A percentile compares a stretch with the other conserved stretches of the same genome.
Evolutionary conservation across 2,797 vertebrate species (phyloP).

Genomic region (Takifugu ocellatus): DNA sequence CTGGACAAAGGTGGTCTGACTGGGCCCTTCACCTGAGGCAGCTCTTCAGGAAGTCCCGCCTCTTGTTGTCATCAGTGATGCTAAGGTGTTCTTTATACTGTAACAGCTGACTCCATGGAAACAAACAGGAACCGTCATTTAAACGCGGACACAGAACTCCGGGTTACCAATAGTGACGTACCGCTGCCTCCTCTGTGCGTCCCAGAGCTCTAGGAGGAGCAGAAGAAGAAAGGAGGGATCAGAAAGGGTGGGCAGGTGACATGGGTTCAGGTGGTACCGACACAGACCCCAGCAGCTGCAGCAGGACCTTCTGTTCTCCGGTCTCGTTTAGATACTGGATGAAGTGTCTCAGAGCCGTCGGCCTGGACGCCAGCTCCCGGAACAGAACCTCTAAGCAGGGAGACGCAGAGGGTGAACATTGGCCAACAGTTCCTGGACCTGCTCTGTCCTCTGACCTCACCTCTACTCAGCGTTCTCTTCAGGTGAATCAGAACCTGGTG

Average conservation of each 20-base stretch:
- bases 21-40: constrained; percentile 82
- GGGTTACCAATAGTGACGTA: constrained; percentile 63
- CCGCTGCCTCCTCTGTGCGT: constrained; percentile 88
- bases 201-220: constrained; percentile 79
- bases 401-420: not conserved
- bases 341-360: constrained; percentile 87
- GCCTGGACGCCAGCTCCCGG: constrained; percentile 84
- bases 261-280: not conserved
- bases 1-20: not conserved
- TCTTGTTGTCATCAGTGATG: constrained; percentile 84
- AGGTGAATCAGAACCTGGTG: constrained; percentile 90
- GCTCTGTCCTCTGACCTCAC: constrained; percentile 61
- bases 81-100: constrained; percentile 89
- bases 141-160: not conserved
- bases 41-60: constrained; percentile 88
- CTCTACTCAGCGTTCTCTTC: constrained; percentile 89
- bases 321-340: constrained; percentile 89
- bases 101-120: constrained; percentile 76
- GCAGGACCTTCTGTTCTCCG: constrained; percentile 82
- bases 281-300: constrained; percentile 82
- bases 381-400: constrained; percentile 83
- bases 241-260: not conserved
- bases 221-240: not conserved
- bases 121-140: constrained; percentile 14
- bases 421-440: not conserved